Evolutionary conservation across 2,113 vertebrate species (phyloP).

Genomic region (Aptenodytes patagonicus): DNA sequence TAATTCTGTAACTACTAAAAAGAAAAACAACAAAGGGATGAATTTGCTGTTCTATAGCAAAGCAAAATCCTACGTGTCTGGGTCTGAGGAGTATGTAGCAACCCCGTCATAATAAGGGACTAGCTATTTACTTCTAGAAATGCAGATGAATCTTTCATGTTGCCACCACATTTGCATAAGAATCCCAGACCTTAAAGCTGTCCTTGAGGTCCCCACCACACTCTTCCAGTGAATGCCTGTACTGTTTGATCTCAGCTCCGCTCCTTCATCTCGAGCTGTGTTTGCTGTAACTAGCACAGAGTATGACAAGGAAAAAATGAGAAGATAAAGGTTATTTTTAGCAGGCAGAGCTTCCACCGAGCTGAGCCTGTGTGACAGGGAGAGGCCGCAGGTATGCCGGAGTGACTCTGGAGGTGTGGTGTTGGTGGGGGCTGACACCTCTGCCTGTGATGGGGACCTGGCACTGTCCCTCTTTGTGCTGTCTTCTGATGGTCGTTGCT

Average conservation of each 20-base stretch:
- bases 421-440: neutral
- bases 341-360: neutral
- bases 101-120: neutral
- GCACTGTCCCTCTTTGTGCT: neutral
- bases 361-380: neutral
- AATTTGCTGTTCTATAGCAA: neutral
- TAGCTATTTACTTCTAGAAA: neutral
- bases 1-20: neutral
- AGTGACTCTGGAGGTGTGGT: neutral
- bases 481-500: neutral
- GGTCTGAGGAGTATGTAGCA: fast-evolving
- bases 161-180: neutral
- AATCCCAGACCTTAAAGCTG: neutral
- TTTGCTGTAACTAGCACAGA: neutral
- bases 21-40: neutral
- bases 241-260: neutral
- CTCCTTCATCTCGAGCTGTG: neutral
- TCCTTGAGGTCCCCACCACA: neutral
- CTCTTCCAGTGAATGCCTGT: neutral
- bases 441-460: neutral
- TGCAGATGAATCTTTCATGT: neutral
- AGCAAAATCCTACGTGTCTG: neutral
- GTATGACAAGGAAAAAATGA: neutral
- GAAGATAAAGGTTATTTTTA: neutral
- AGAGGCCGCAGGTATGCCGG: neutral